A percentile compares a stretch with the other conserved stretches of the same genome.
Conservation (phyloP, 2,797 vertebrate genomes). For the Bovichtus variegatus region DNA sequence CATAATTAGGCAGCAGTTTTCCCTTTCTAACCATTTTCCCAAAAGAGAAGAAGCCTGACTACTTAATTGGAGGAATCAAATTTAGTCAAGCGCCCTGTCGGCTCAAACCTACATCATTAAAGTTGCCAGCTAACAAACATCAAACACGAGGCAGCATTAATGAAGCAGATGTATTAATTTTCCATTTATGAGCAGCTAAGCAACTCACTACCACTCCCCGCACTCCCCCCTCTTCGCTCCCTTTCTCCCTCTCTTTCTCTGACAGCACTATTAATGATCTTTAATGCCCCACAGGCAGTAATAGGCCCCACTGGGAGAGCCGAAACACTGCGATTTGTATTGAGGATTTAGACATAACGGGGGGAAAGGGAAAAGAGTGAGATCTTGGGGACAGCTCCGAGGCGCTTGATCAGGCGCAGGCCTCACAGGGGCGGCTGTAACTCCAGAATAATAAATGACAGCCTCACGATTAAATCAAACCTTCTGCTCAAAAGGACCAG, state of each 20-base stretch:
- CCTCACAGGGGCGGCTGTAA: constrained; percentile 83
- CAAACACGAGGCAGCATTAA: constrained; percentile 92
- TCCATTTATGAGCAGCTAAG: constrained; percentile 94
- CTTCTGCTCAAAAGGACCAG: constrained; percentile 90
- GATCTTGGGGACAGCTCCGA: constrained; percentile 84
- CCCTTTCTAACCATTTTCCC: constrained; percentile 83
- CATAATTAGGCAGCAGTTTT: constrained; percentile 88
- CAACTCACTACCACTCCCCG: constrained; percentile 86
- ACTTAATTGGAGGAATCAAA: constrained; percentile 92
- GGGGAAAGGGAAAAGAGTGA: constrained; percentile 71
- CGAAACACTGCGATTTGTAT: constrained; percentile 99
- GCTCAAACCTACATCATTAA: constrained; percentile 93
- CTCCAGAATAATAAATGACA: constrained; percentile 94
- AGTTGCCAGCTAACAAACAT: constrained; percentile 94
- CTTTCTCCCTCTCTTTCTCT: constrained; percentile 84
- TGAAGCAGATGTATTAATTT: constrained; percentile 98
- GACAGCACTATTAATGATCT: constrained; percentile 99
- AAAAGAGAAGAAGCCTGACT: constrained; percentile 89
- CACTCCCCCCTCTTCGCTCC: constrained; percentile 63
- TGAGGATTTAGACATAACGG: constrained; percentile 98
- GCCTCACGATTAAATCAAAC: constrained; percentile 94
- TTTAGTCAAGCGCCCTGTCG: constrained; percentile 89
- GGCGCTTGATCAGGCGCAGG: constrained; percentile 91
- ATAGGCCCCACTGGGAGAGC: constrained; percentile 98
- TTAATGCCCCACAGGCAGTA: constrained; percentile 99